Conservation (phyloP, 92 coral and sea anemone species). For the Phenganax marumi region DNA sequence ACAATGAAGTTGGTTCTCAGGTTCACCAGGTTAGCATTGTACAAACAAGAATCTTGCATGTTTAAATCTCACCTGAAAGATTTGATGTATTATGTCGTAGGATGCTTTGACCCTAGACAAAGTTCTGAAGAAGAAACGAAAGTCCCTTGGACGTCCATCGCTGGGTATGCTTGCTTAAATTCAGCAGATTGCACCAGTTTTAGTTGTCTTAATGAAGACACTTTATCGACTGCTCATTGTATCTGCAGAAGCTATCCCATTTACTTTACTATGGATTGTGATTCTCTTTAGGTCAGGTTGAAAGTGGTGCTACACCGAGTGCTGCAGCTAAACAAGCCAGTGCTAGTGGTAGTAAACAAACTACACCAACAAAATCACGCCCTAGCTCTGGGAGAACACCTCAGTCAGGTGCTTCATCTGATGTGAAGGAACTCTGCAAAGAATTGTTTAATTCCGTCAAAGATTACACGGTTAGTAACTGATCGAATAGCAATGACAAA, state of each 20-base stretch:
- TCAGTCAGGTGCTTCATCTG: slow-evolving; percentile 76
- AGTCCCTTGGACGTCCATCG: slow-evolving; percentile 78
- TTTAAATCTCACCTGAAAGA: neutral
- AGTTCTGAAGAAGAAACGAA: slow-evolving; percentile 84
- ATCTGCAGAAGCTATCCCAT: too few species aligned
- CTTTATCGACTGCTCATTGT: too few species aligned
- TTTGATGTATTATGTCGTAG: slow-evolving; percentile 37
- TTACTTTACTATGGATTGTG: too few species aligned
- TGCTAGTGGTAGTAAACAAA: slow-evolving; percentile 45
- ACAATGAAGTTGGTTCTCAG: slow-evolving; percentile 96
- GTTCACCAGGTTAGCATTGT: slow-evolving; percentile 80
- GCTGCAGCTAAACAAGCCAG: slow-evolving; percentile 64
- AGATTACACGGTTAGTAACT: slow-evolving; percentile 80
- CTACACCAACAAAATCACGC: slow-evolving; percentile 87
- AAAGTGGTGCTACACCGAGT: slow-evolving; percentile 44
- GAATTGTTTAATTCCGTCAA: slow-evolving; percentile 87
- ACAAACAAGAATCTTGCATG: neutral
- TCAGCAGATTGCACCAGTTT: neutral
- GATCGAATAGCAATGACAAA: neutral
- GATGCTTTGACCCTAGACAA: slow-evolving; percentile 94
- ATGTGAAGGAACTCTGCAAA: slow-evolving; percentile 86
- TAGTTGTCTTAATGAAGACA: too few species aligned
- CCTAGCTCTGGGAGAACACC: slow-evolving; percentile 56
- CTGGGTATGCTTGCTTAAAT: slow-evolving; percentile 55
- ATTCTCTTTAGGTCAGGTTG: slow-evolving; percentile 37